Evolutionary conservation across 1,140 invertebrate genomes (phyloP).

Genomic region (Tenebrio molitor): DNA sequence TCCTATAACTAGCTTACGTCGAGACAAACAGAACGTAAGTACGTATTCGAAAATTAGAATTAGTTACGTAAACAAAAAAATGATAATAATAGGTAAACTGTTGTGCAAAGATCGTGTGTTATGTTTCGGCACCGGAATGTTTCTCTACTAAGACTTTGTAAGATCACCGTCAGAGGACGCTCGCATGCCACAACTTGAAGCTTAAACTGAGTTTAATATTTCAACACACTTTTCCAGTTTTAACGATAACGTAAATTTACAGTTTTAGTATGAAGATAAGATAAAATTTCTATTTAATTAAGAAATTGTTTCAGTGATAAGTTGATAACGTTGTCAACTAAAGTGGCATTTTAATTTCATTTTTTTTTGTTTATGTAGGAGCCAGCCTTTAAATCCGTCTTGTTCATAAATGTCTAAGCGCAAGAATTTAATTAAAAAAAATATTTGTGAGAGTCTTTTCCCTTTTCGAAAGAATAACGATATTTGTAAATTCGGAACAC

Average conservation of each 20-base stretch:
- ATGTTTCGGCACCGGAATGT: too few species aligned
- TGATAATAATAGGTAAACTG: too few species aligned
- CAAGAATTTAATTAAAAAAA: neutral
- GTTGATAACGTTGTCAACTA: slow-evolving; percentile 18
- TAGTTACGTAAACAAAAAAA: too few species aligned
- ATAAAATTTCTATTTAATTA: slow-evolving; percentile 46
- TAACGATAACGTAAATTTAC: slow-evolving; percentile 7
- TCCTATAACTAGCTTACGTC: too few species aligned
- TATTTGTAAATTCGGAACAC: slow-evolving; percentile 9
- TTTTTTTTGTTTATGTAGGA: neutral
- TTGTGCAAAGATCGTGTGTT: too few species aligned
- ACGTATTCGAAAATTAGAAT: too few species aligned
- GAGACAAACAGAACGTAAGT: too few species aligned
- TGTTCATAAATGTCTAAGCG: neutral
- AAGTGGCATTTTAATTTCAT: slow-evolving; percentile 15
- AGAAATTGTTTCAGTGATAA: slow-evolving; percentile 41
- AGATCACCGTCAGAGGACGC: too few species aligned
- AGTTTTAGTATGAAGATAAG: slow-evolving; percentile 31
- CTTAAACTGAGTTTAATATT: neutral
- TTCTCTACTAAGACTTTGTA: too few species aligned
- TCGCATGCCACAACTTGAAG: too few species aligned
- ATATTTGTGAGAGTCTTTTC: neutral
- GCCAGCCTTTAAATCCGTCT: neutral
- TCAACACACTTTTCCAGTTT: slow-evolving; percentile 1
- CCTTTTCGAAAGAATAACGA: neutral